Percentiles rank a stretch among this genome's conserved stretches.
phyloP scores from a whole-genome alignment of 1,140 invertebrate species.

The Nomia melanderi region DNA sequence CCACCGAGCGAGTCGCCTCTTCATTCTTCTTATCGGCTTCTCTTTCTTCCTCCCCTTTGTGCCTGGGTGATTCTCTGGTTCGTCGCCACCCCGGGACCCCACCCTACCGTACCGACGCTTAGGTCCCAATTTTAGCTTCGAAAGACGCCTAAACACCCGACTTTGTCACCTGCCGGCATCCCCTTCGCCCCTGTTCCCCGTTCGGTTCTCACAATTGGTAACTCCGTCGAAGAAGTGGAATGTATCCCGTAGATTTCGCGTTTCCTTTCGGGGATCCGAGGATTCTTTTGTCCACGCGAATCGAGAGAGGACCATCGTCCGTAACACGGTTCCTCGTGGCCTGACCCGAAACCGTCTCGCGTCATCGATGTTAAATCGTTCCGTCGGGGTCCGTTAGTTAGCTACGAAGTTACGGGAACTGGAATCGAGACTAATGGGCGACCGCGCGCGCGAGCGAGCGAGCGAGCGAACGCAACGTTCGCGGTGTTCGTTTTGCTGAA shows the following conservation, averaged over 20 bases:
- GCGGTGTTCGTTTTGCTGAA: not conserved
- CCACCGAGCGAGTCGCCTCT: slow-evolving; percentile 66
- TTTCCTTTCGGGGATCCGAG: not conserved
- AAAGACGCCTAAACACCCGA: slow-evolving; percentile 71
- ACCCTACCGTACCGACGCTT: slow-evolving; percentile 38
- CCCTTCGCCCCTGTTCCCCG: slow-evolving; percentile 57
- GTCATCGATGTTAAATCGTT: not conserved
- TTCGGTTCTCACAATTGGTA: no score
- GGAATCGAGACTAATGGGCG: not conserved
- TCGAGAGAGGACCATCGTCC: no score
- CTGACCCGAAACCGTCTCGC: no score
- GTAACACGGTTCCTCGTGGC: no score
- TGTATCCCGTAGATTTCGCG: not conserved
- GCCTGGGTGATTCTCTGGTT: slow-evolving; percentile 49
- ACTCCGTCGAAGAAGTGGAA: not conserved
- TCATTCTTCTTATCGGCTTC: slow-evolving; percentile 73
- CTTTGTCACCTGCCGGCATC: slow-evolving; percentile 76
- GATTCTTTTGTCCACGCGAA: slow-evolving; percentile 19
- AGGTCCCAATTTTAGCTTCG: slow-evolving; percentile 65
- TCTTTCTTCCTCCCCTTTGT: slow-evolving; percentile 67
- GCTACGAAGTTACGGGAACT: not conserved
- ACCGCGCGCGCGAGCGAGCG: no score
- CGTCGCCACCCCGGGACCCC: slow-evolving; percentile 45
- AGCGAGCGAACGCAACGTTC: no score
- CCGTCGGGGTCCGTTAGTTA: not conserved